Conservation (phyloP, 1,140 invertebrate species). For the Diachasmimorpha longicaudata region DNA sequence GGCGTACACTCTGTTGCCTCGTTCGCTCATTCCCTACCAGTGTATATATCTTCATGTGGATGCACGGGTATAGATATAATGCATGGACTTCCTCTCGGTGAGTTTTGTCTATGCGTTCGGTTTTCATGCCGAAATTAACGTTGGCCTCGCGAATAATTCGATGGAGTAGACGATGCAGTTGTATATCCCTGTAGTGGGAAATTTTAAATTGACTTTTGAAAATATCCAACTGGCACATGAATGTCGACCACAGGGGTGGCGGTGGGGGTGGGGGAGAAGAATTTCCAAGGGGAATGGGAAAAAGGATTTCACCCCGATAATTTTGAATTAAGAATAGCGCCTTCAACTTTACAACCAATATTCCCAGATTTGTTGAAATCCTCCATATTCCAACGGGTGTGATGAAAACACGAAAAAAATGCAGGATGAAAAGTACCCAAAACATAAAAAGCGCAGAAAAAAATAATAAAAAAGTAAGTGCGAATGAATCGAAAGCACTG, state of each 20-base stretch:
- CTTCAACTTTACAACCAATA: neutral
- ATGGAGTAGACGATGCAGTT: neutral
- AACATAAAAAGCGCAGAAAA: neutral
- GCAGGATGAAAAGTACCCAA: neutral
- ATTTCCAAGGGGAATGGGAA: too few relatives aligned
- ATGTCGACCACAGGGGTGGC: too few relatives aligned
- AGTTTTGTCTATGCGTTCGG: conserved; percentile 2
- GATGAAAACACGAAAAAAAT: neutral
- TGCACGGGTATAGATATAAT: neutral
- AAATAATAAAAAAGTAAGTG: neutral
- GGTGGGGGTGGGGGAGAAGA: too few relatives aligned
- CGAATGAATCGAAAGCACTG: neutral
- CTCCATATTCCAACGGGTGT: neutral
- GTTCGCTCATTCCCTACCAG: conserved; percentile 5
- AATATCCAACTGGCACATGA: too few relatives aligned
- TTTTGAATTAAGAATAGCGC: too few relatives aligned
- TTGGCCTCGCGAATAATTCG: neutral
- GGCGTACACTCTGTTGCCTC: conserved; percentile 1
- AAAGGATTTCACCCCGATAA: too few relatives aligned
- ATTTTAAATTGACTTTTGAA: too few relatives aligned
- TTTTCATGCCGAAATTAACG: neutral
- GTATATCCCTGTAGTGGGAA: too few relatives aligned
- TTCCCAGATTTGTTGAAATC: neutral
- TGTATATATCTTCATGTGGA: neutral
- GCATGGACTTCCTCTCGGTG: neutral